Percentiles rank a stretch among this genome's conserved stretches.
These are phyloP conservation scores for Hyppa rectilinea DNA, from an alignment of 2,888 invertebrate genomes.

Conservation along the genomic window DNA sequence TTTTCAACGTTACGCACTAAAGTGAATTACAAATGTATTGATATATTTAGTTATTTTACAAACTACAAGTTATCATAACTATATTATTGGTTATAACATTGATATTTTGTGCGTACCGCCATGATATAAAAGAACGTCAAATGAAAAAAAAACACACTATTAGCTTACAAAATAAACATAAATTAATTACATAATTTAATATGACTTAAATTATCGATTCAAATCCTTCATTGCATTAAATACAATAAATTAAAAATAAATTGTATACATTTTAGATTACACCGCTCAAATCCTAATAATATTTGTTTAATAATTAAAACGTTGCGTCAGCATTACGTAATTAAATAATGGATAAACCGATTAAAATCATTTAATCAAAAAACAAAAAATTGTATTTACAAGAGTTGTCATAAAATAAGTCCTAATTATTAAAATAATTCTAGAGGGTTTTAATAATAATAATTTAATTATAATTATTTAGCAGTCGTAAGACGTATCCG, in stretches of 20 bases:
- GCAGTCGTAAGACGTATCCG: constrained; percentile 62
- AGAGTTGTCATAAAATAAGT: constrained; percentile 55
- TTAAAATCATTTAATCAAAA: constrained; percentile 66
- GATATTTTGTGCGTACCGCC: constrained; percentile 72
- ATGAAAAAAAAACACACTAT: constrained; percentile 58
- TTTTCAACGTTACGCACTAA: constrained; percentile 59
- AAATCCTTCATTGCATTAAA: constrained; percentile 76
- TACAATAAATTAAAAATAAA: constrained; percentile 70
- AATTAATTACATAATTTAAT: constrained; percentile 71
- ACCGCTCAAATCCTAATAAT: constrained; percentile 48
- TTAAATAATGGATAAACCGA: constrained; percentile 67
- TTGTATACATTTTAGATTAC: constrained; percentile 64
- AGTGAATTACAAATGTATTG: constrained; percentile 65
- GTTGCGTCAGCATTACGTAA: constrained; percentile 60
- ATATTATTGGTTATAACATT: constrained; percentile 63
- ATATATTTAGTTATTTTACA: constrained; percentile 64
- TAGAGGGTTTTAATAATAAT: constrained; percentile 59
- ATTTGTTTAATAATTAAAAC: constrained; percentile 56
- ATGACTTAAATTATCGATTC: constrained; percentile 76
- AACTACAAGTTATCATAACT: constrained; percentile 56
- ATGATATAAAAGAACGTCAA: constrained; percentile 57
- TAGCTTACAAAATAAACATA: constrained; percentile 65
- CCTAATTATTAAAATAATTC: constrained; percentile 57
- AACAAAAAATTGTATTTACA: constrained; percentile 59
- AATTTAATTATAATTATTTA: constrained; percentile 63